These are phyloP conservation scores for Sminthurinus signatus DNA, from an alignment of 1,140 invertebrate species.

Conservation along the genomic window DNA sequence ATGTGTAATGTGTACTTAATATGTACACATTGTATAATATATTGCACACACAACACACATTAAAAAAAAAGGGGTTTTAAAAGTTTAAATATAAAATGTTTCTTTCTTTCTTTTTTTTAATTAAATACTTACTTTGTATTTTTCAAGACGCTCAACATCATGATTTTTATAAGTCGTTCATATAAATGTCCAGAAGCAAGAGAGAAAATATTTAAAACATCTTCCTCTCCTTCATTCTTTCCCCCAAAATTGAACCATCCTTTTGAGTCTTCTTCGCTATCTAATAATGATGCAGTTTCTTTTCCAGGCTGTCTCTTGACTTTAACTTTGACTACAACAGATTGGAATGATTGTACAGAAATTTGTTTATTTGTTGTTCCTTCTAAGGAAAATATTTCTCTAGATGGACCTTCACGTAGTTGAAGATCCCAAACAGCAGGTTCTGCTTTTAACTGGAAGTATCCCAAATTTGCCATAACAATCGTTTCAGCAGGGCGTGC, in stretches of 20 bases:
- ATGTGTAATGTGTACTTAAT: too few relatives aligned
- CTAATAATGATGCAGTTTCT: constrained; percentile 73
- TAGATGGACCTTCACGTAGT: constrained; percentile 79
- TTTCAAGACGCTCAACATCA: constrained; percentile 96
- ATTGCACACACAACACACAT: too few relatives aligned
- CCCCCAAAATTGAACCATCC: constrained; percentile 33
- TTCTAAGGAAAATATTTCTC: constrained; percentile 72
- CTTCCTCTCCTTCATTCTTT: constrained; percentile 64
- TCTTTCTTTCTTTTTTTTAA: too few relatives aligned
- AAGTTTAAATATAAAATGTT: too few relatives aligned
- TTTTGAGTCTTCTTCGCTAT: constrained; percentile 60
- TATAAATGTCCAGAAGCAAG: constrained; percentile 98
- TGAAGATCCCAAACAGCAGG: constrained; percentile 90
- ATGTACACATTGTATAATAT: too few relatives aligned
- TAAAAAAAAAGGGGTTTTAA: too few relatives aligned
- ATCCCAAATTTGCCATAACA: constrained; percentile 98
- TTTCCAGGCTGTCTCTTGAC: constrained; percentile 87
- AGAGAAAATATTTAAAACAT: constrained; percentile 97
- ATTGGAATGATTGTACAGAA: constrained; percentile 78
- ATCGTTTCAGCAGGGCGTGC: constrained; percentile 79
- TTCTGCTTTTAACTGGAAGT: constrained; percentile 96
- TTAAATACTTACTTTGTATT: constrained; percentile 67
- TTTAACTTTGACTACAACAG: constrained; percentile 82
- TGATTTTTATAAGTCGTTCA: constrained; percentile 92
- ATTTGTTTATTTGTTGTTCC: constrained; percentile 61